Evolutionary conservation across 2,113 vertebrate species (phyloP), one percentile per base, ranked within the genome.

Genomic region (Vanacampus margaritifer): DNA sequence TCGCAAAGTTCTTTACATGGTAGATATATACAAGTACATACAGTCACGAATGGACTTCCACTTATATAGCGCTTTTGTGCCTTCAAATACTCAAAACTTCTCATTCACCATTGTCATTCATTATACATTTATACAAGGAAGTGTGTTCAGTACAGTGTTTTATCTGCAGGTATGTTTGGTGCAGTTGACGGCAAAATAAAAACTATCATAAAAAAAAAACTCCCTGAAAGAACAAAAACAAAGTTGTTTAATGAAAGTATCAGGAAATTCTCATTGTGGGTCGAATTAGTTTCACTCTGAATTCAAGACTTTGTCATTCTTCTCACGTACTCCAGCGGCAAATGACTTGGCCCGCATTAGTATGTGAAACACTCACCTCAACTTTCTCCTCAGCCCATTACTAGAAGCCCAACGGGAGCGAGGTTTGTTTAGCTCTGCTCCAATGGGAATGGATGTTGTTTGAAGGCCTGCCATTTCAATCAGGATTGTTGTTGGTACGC

Each of bases 401-500:
- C 69, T 26, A 26, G 1, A 2, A 59, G 57, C 60, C 85, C 86
- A 81, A 75, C 74, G 85, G 85, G 82, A 78, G 59, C 3, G 1
- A 36, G 66, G 76, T 86, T 88, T 89, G 83, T 90, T 88, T 86
- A 87, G 83, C 75, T 83, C 69, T 66, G 70, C 72, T 87, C 87
- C 86, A 84, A 71, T 70, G 83, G 83, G 89, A 88, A 65, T 19
- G 50, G n/a, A 71, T 83, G 80, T 84, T 83, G 87, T 91, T 91
- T 90, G 88, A 91, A 90, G 79, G 71, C 67, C 72, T 87, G 87
- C 90, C 89, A 88, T 90, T 88, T 85, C 84, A 89, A 90, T 89
- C 88, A 88, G 75, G 65, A 21, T 78, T 84, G 86, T 86, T 87
- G 85, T 87, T 88, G 69, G 64, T 63, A 81, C 75, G 71, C 76